Evolutionary conservation across 2,888 invertebrate species (phyloP).

Genomic region (Cacoxenus indagator): DNA sequence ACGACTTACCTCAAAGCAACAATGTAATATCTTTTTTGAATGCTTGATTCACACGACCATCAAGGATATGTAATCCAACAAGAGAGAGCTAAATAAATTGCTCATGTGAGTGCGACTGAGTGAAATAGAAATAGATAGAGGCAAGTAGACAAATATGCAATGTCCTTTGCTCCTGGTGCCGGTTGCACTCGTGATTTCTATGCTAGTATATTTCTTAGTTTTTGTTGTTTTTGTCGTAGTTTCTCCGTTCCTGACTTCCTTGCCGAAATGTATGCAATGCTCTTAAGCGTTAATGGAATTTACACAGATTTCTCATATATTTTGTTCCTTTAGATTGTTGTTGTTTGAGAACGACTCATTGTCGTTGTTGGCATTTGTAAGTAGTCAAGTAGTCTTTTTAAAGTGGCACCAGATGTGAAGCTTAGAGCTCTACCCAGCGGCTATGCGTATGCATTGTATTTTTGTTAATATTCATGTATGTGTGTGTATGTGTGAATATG

Average conservation of each 20-base stretch:
- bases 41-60: slow-evolving; percentile 12
- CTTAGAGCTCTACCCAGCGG: neutral
- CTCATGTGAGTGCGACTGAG: neutral
- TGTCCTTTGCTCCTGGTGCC: neutral
- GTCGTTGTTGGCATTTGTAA: neutral
- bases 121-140: neutral
- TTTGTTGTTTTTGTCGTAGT: neutral
- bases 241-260: neutral
- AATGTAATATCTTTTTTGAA: slow-evolving; percentile 29
- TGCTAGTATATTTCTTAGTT: neutral
- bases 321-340: neutral
- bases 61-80: neutral
- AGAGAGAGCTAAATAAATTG: neutral
- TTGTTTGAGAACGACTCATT: neutral
- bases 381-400: slow-evolving; percentile 4
- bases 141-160: neutral
- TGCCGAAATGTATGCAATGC: slow-evolving; percentile 31
- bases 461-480: neutral
- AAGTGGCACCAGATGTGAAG: neutral
- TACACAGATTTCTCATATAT: slow-evolving; percentile 25
- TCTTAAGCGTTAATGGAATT: slow-evolving; percentile 30
- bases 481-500: neutral
- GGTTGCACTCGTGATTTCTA: slow-evolving; percentile 16
- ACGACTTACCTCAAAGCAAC: slow-evolving; percentile 10
- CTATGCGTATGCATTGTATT: slow-evolving; percentile 2